A percentile compares a stretch with the other conserved stretches of the same genome.
phyloP scores from a whole-genome alignment of 2,888 invertebrate species.

The Masnerella sp. region DNA sequence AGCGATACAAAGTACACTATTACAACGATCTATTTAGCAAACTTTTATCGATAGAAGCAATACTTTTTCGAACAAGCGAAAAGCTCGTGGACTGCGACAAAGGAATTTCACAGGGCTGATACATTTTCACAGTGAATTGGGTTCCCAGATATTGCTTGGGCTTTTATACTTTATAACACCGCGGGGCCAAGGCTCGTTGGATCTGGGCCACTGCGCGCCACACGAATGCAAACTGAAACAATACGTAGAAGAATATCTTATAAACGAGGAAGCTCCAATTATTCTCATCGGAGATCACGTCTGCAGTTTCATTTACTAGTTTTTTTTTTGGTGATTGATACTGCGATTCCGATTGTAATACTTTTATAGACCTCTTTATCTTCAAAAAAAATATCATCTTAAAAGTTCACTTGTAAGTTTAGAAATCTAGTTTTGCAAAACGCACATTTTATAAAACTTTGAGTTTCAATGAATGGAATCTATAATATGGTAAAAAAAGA shows the following conservation, averaged over 20 bases:
- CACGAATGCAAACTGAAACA: conserved; percentile 67
- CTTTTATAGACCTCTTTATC: too few species aligned
- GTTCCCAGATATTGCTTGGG: conserved; percentile 48
- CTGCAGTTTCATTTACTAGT: neutral
- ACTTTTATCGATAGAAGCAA: conserved; percentile 36
- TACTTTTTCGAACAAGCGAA: conserved; percentile 38
- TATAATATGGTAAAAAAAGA: too few species aligned
- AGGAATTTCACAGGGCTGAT: conserved; percentile 47
- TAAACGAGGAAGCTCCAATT: conserved; percentile 43
- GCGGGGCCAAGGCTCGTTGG: conserved; percentile 69
- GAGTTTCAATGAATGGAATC: too few species aligned
- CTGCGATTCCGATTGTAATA: too few species aligned
- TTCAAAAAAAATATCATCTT: too few species aligned
- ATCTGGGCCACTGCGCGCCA: conserved; percentile 67
- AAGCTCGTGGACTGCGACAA: conserved; percentile 38
- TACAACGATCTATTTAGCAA: conserved; percentile 32
- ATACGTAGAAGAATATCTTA: conserved; percentile 60
- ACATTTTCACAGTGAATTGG: conserved; percentile 54
- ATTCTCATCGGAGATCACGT: conserved; percentile 38
- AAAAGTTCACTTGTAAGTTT: too few species aligned
- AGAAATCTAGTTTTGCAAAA: too few species aligned
- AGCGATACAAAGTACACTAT: conserved; percentile 19
- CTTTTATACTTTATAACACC: conserved; percentile 62
- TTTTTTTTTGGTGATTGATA: neutral
- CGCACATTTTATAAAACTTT: too few species aligned